A percentile compares a stretch with the other conserved stretches of the same genome.
phyloP scores from a whole-genome alignment of 2,797 vertebrate genomes.

The Bradypodion pumilum region DNA sequence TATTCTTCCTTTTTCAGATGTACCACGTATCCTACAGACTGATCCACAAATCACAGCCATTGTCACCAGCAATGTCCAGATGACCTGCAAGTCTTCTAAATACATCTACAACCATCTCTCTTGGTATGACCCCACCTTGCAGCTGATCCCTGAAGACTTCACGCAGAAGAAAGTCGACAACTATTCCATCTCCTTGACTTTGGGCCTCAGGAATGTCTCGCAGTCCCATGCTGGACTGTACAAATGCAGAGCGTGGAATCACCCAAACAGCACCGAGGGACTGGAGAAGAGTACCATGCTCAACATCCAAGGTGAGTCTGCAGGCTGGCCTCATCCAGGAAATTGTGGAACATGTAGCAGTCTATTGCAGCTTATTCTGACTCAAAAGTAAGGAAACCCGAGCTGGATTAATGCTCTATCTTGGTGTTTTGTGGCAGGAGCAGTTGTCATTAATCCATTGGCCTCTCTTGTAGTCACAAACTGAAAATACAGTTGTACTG shows the following conservation, averaged over 20 bases:
- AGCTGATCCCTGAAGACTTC: conserved; percentile 47
- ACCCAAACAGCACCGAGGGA: conserved; percentile 61
- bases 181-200: conserved; percentile 79
- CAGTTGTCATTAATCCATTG: too few species aligned
- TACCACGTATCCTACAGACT: conserved; percentile 59
- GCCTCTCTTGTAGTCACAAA: too few species aligned
- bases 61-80: conserved; percentile 75
- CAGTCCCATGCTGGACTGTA: conserved; percentile 72
- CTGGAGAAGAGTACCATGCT: conserved; percentile 73
- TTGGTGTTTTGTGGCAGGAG: too few species aligned
- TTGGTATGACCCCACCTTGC: conserved; percentile 80
- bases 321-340: fast-evolving
- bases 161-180: conserved; percentile 54
- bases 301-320: conserved; percentile 78
- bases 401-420: too few species aligned
- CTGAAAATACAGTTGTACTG: too few species aligned
- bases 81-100: conserved; percentile 84
- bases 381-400: too few species aligned
- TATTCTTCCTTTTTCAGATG: conserved; percentile 53
- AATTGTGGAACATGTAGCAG: fast-evolving
- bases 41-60: conserved; percentile 65
- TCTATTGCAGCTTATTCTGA: too few species aligned
- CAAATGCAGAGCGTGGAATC: conserved; percentile 79
- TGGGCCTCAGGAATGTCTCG: conserved; percentile 81
- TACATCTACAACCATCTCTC: conserved; percentile 82